A percentile compares a stretch with the other conserved stretches of the same genome.
Conservation (phyloP, 1,140 invertebrate genomes). For the Drosophila sturtevanti region DNA sequence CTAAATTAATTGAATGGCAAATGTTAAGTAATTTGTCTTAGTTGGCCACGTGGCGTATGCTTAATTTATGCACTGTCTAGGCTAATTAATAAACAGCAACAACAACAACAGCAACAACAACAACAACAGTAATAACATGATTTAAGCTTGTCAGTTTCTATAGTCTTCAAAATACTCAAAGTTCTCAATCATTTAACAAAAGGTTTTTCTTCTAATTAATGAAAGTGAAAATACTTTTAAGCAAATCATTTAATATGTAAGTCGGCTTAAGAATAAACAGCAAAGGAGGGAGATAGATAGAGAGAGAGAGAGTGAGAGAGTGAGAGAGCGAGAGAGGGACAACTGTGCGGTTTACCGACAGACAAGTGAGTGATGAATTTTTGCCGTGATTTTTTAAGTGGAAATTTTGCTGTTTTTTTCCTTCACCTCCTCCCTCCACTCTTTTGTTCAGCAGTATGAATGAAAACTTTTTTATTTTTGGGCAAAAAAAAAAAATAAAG, state of each 20-base stretch:
- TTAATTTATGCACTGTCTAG: slow-evolving; percentile 57
- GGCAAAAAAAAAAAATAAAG: too few species aligned
- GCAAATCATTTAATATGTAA: slow-evolving; percentile 2
- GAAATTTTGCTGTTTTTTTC: background rate
- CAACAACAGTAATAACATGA: slow-evolving; percentile 13
- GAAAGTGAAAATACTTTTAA: background rate
- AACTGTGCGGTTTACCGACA: background rate
- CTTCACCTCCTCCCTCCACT: too few species aligned
- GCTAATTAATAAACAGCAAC: slow-evolving; percentile 58
- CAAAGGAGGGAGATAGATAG: too few species aligned
- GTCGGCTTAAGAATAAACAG: background rate
- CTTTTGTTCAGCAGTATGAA: too few species aligned
- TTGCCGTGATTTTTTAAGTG: background rate
- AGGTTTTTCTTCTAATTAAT: slow-evolving; percentile 11
- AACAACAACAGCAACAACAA: slow-evolving; percentile 15
- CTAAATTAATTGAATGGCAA: slow-evolving; percentile 61
- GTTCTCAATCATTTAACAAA: background rate
- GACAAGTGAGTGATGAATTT: slow-evolving; percentile 5
- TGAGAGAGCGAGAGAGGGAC: background rate
- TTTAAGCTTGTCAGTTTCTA: background rate
- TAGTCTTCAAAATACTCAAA: background rate
- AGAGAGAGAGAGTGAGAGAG: background rate
- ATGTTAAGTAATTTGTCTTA: slow-evolving; percentile 49
- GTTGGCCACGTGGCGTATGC: slow-evolving; percentile 44
- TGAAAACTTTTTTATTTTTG: too few species aligned